Evolutionary conservation across 2,113 vertebrate species (phyloP).

Genomic region (Oryctolagus cuniculus): DNA sequence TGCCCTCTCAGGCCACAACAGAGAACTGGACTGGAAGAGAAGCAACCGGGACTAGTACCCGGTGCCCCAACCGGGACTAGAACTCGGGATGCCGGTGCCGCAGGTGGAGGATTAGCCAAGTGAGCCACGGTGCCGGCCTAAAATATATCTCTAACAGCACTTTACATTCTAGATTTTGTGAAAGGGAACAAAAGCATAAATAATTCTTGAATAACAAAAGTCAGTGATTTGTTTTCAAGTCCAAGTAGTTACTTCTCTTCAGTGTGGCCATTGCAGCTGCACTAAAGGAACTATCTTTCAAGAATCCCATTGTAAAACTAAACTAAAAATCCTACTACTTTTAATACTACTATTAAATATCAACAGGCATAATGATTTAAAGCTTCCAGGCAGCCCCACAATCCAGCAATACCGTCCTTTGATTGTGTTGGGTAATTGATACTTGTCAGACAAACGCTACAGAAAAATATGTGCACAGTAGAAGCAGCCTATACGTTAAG

Average conservation of each 20-base stretch:
- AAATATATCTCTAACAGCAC: not conserved
- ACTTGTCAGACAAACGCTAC: not conserved
- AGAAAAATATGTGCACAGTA: not conserved
- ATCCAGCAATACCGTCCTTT: not conserved
- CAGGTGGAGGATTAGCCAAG: too few species aligned
- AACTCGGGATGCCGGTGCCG: too few species aligned
- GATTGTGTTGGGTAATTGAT: not conserved
- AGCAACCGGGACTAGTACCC: too few species aligned
- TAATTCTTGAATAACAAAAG: not conserved
- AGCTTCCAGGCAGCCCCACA: not conserved
- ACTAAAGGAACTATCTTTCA: not conserved
- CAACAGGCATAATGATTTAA: not conserved
- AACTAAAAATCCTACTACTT: not conserved
- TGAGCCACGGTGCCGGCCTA: too few species aligned
- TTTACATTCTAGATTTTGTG: not conserved
- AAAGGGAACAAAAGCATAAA: slow-evolving; percentile 24
- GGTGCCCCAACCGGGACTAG: too few species aligned
- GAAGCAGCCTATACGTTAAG: not conserved
- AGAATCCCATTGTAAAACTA: not conserved
- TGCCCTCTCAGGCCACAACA: too few species aligned
- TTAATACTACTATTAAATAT: too few species aligned
- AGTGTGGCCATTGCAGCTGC: not conserved
- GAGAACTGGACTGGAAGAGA: too few species aligned
- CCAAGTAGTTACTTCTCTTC: not conserved
- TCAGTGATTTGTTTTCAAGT: not conserved